Percentiles rank a stretch among this genome's conserved stretches.
These are phyloP conservation scores for Alauda arvensis DNA, from an alignment of 2,797 vertebrate species.

Conservation along the genomic window DNA sequence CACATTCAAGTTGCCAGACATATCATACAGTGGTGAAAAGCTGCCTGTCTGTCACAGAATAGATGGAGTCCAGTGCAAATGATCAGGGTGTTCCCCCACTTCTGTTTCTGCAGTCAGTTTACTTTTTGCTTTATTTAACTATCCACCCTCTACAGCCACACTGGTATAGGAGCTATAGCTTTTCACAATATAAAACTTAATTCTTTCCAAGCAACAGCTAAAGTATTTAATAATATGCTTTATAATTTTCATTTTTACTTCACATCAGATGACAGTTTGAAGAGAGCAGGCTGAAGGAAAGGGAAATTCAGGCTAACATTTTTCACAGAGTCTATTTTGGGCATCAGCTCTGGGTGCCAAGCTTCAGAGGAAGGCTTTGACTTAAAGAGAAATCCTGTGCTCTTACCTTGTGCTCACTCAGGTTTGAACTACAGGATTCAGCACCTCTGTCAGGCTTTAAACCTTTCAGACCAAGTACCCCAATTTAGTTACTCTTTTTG, in stretches of 20 bases:
- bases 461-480: background rate
- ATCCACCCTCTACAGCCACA: background rate
- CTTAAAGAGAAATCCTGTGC: conserved; percentile 16
- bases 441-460: conserved; percentile 8
- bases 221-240: conserved; percentile 8
- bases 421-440: background rate
- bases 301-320: conserved; percentile 46
- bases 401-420: background rate
- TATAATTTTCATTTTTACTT: conserved; percentile 1
- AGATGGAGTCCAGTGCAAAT: conserved; percentile 32
- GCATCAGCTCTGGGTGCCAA: conserved; percentile 23
- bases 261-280: conserved; percentile 24
- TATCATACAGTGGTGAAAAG: conserved; percentile 26
- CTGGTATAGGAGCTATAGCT: background rate
- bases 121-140: conserved; percentile 34
- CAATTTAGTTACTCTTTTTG: background rate
- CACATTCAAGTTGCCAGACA: conserved; percentile 54
- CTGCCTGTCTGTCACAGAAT: background rate
- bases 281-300: conserved; percentile 10
- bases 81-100: background rate
- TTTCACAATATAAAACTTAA: background rate
- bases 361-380: conserved; percentile 31
- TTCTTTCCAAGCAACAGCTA: background rate
- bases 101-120: conserved; percentile 28
- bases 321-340: conserved; percentile 48